A percentile compares a stretch with the other conserved stretches of the same genome.
These are phyloP conservation scores for Arremon brunneinucha DNA, from an alignment of 2,797 vertebrate species.

Conservation along the genomic window DNA sequence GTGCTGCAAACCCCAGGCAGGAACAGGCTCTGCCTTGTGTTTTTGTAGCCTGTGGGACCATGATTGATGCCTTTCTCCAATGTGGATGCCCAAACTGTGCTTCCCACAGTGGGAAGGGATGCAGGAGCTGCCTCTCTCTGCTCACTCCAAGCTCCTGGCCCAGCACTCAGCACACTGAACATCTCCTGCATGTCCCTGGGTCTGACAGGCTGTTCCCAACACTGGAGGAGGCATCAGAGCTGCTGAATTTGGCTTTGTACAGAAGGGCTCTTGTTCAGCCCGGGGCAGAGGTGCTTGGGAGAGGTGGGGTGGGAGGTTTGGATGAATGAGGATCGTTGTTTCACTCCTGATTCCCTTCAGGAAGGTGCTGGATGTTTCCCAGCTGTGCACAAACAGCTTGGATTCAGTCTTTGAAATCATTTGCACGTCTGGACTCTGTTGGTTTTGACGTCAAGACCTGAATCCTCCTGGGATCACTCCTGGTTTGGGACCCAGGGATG, in stretches of 20 bases:
- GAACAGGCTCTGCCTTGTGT: background rate
- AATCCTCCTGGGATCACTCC: background rate
- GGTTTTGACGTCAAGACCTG: background rate
- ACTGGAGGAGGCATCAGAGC: background rate
- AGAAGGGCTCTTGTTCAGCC: slow-evolving; percentile 19
- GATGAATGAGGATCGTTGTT: slow-evolving; percentile 38
- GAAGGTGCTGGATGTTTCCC: background rate
- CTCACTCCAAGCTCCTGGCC: background rate
- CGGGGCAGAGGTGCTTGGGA: background rate
- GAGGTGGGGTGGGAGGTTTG: background rate
- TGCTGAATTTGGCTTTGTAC: background rate
- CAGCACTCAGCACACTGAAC: background rate
- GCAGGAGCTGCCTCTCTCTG: background rate
- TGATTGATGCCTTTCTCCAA: fast-evolving
- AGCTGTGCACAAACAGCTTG: background rate
- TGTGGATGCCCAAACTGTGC: background rate
- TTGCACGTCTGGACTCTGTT: background rate
- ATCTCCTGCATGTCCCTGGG: background rate
- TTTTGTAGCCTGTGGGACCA: background rate
- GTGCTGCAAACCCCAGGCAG: background rate
- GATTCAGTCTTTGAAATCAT: background rate
- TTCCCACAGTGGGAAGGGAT: background rate
- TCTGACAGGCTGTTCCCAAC: background rate
- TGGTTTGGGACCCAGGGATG: background rate
- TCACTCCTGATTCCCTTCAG: background rate